These are phyloP conservation scores for Melikaiella ostensackeni DNA, from an alignment of 2,888 invertebrate species.

Conservation along the genomic window DNA sequence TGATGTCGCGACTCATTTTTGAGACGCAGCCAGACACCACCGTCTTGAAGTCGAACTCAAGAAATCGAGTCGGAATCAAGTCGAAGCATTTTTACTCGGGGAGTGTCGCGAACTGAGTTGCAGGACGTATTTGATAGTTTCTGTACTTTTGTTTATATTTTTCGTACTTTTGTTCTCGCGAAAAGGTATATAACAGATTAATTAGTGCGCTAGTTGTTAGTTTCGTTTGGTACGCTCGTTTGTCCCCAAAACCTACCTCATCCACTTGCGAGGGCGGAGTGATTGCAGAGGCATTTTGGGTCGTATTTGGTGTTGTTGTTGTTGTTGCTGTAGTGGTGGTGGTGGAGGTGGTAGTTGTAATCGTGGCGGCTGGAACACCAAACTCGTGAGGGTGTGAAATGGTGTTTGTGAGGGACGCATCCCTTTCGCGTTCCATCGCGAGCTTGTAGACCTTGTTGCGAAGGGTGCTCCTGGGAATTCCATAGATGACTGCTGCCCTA, in stretches of 20 bases:
- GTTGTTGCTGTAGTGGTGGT: slow-evolving; percentile 66
- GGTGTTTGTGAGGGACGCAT: slow-evolving; percentile 80
- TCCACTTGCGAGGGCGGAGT: slow-evolving; percentile 75
- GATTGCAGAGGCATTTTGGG: slow-evolving; percentile 73
- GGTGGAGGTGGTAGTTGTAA: slow-evolving; percentile 61
- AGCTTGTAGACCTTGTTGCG: slow-evolving; percentile 96
- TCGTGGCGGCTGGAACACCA: slow-evolving; percentile 64
- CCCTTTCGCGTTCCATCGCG: slow-evolving; percentile 84
- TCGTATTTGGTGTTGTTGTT: slow-evolving; percentile 72
- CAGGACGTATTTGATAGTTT: not conserved
- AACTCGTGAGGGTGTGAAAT: slow-evolving; percentile 73
- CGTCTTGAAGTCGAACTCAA: too few species aligned
- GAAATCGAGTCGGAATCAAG: too few species aligned
- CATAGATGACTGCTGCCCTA: slow-evolving; percentile 96
- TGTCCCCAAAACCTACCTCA: slow-evolving; percentile 75
- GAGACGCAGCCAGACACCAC: too few species aligned
- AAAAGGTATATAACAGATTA: slow-evolving; percentile 18
- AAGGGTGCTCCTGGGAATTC: slow-evolving; percentile 96
- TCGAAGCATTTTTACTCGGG: too few species aligned
- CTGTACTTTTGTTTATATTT: not conserved
- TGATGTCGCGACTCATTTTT: too few species aligned
- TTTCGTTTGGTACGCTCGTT: slow-evolving; percentile 7
- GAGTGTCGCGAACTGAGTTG: not conserved
- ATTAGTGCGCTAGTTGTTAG: slow-evolving; percentile 22
- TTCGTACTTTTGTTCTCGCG: not conserved